These are phyloP conservation scores for Cepphus grylle DNA, from an alignment of 2,113 vertebrate species.

Conservation along the genomic window DNA sequence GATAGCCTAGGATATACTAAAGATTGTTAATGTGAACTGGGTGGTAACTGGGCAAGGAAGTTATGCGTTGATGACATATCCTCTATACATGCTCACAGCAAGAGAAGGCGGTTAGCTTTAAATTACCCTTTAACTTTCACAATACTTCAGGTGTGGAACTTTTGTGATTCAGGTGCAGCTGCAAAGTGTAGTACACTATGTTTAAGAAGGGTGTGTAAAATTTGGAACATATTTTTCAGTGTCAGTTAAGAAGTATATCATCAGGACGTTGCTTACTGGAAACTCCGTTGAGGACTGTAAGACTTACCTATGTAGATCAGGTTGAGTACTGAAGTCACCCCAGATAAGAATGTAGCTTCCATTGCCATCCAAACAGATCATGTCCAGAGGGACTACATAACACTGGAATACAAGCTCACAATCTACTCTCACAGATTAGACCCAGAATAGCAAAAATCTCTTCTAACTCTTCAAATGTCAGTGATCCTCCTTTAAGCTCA, in stretches of 20 bases:
- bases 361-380: not conserved
- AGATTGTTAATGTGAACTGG: not conserved
- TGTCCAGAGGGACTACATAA: not conserved
- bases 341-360: not conserved
- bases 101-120: not conserved
- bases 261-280: not conserved
- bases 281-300: not conserved
- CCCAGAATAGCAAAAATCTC: not conserved
- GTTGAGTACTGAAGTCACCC: not conserved
- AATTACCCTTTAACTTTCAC: not conserved
- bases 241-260: not conserved
- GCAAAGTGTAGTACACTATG: not conserved
- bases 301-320: not conserved
- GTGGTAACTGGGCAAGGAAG: not conserved
- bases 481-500: not conserved
- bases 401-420: not conserved
- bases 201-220: constrained; percentile 42
- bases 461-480: not conserved
- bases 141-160: not conserved
- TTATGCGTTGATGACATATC: not conserved
- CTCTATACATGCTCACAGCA: not conserved
- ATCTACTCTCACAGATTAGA: not conserved
- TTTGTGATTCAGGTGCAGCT: not conserved
- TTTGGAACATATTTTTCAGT: not conserved
- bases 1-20: not conserved